Evolutionary conservation across 1,140 invertebrate genomes (phyloP).

Genomic region (Helicorthomorpha holstii): DNA sequence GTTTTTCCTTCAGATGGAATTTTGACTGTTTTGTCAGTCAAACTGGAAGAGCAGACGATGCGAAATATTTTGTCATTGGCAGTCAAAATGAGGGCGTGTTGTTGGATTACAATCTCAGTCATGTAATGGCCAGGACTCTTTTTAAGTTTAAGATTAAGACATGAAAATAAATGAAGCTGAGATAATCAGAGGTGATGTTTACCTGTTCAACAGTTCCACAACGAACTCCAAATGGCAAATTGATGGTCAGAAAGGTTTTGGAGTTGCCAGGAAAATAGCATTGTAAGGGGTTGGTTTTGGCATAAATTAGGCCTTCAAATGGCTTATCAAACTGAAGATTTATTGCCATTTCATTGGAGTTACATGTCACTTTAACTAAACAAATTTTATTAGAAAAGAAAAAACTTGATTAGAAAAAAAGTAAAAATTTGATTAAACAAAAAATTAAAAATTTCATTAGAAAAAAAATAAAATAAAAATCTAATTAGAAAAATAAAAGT

Average conservation of each 20-base stretch:
- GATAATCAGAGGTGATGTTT: too few relatives aligned
- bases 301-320: constrained; percentile 33
- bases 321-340: constrained; percentile 30
- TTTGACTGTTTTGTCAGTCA: constrained; percentile 30
- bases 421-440: too few relatives aligned
- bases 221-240: constrained; percentile 29
- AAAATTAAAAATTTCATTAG: too few relatives aligned
- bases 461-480: too few relatives aligned
- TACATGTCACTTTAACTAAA: constrained; percentile 36
- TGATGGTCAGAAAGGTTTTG: constrained; percentile 26
- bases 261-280: constrained; percentile 25
- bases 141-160: too few relatives aligned
- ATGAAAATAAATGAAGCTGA: too few relatives aligned
- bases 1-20: constrained; percentile 20
- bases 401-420: too few relatives aligned
- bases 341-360: constrained; percentile 33
- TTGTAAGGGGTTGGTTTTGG: constrained; percentile 32
- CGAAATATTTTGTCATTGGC: constrained; percentile 32
- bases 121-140: constrained; percentile 28
- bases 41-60: constrained; percentile 33
- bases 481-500: too few relatives aligned
- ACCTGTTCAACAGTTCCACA: constrained; percentile 33
- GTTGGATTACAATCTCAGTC: constrained; percentile 34
- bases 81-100: constrained; percentile 35
- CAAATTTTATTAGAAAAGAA: too few relatives aligned